These are phyloP conservation scores for Nyctereutes procyonoides DNA, from an alignment of 2,113 vertebrate species.

Conservation along the genomic window DNA sequence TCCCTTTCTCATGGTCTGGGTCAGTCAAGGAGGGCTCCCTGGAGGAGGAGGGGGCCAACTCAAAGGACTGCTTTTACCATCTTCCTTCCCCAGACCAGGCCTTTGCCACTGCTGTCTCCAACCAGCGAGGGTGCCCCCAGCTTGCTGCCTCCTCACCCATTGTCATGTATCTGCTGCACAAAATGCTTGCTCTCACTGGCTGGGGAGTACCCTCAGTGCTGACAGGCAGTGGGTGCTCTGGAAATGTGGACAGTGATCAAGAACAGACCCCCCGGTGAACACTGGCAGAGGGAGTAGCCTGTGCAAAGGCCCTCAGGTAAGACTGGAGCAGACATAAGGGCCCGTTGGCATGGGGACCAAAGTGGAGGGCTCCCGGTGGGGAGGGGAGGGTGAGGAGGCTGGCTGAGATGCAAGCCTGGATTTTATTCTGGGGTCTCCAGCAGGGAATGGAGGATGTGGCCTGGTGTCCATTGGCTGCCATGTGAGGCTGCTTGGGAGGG, in stretches of 20 bases:
- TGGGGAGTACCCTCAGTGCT: neutral
- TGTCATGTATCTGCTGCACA: neutral
- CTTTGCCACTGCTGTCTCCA: neutral
- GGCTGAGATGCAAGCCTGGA: neutral
- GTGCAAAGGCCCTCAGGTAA: neutral
- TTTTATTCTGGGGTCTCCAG: neutral
- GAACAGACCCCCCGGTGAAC: neutral
- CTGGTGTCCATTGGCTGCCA: neutral
- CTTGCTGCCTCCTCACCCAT: accelerated
- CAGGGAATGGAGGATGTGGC: accelerated
- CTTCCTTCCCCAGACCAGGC: neutral
- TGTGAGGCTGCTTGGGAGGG: neutral
- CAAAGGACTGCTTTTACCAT: no score
- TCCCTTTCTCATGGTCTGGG: neutral
- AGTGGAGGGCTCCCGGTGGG: neutral
- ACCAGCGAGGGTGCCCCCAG: neutral
- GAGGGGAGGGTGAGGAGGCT: neutral
- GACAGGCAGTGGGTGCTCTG: neutral
- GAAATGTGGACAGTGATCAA: neutral
- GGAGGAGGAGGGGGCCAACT: neutral
- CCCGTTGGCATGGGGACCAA: accelerated
- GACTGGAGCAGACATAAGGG: accelerated
- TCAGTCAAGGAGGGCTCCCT: neutral
- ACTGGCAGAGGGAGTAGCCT: neutral
- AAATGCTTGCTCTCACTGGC: neutral